Percentiles rank a stretch among this genome's conserved stretches.
Evolutionary conservation across 2,888 invertebrate genomes (phyloP).

Genomic region (Hipparchia semele): DNA sequence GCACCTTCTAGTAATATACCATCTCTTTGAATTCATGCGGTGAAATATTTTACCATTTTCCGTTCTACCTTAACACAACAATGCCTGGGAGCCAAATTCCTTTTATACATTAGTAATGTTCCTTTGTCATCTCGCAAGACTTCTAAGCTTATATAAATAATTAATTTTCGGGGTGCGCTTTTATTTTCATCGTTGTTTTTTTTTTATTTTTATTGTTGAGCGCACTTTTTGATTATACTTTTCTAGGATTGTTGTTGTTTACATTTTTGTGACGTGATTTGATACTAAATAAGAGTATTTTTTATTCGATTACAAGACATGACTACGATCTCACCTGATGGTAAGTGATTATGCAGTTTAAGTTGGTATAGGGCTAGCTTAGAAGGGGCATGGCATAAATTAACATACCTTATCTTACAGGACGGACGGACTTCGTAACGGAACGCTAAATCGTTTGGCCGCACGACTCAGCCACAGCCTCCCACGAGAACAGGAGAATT

Average conservation of each 20-base stretch:
- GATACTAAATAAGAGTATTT: background rate
- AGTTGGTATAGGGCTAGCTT: too few species aligned
- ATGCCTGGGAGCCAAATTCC: conserved; percentile 31
- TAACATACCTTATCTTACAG: too few species aligned
- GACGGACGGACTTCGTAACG: too few species aligned
- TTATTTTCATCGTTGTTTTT: conserved; percentile 27
- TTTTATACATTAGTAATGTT: conserved; percentile 37
- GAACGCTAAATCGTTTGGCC: too few species aligned
- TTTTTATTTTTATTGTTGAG: conserved; percentile 14
- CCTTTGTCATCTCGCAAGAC: conserved; percentile 39
- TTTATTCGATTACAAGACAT: too few species aligned
- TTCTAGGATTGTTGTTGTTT: conserved; percentile 7
- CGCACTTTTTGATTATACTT: conserved; percentile 21
- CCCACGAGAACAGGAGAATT: too few species aligned
- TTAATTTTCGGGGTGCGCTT: conserved; percentile 35
- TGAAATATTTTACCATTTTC: conserved; percentile 36
- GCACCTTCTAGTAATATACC: background rate
- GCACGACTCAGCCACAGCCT: too few species aligned
- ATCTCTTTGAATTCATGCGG: conserved; percentile 14
- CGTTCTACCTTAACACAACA: conserved; percentile 34
- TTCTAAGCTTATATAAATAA: conserved; percentile 38
- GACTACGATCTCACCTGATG: too few species aligned
- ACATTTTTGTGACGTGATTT: background rate
- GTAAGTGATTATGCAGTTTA: too few species aligned
- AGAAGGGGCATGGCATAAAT: too few species aligned